Percentiles rank a stretch among this genome's conserved stretches.
Evolutionary conservation across 2,888 invertebrate species (phyloP).

Genomic region (Aleiodes leptofemur): DNA sequence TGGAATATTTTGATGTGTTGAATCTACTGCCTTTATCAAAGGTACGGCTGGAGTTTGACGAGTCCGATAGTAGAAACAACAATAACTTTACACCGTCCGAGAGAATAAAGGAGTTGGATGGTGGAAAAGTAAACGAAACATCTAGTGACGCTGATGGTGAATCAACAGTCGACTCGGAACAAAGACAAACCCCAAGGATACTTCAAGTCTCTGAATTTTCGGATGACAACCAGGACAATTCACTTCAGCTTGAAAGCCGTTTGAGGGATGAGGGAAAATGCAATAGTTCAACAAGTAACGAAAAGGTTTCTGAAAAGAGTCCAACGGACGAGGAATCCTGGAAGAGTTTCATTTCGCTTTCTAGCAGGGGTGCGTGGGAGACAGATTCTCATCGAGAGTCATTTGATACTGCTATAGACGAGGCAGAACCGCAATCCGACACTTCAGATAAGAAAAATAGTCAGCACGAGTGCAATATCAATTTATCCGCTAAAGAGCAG

Average conservation of each 20-base stretch:
- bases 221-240: slow-evolving; percentile 43
- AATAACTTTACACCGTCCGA: slow-evolving; percentile 39
- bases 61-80: slow-evolving; percentile 56
- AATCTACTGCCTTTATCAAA: slow-evolving; percentile 72
- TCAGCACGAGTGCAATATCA: slow-evolving; percentile 23
- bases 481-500: slow-evolving; percentile 8
- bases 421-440: not conserved
- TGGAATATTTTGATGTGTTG: slow-evolving; percentile 72
- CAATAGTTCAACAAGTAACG: slow-evolving; percentile 49
- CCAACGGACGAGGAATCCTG: slow-evolving; percentile 38
- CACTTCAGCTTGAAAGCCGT: slow-evolving; percentile 44
- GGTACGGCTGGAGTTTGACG: slow-evolving; percentile 69
- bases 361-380: slow-evolving; percentile 36
- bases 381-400: slow-evolving; percentile 47
- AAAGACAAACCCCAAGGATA: slow-evolving; percentile 41
- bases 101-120: slow-evolving; percentile 35
- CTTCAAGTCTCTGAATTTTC: slow-evolving; percentile 47
- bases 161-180: slow-evolving; percentile 47
- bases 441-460: slow-evolving; percentile 2
- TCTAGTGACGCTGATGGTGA: slow-evolving; percentile 48
- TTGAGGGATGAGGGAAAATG: slow-evolving; percentile 65
- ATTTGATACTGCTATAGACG: slow-evolving; percentile 31
- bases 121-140: slow-evolving; percentile 39
- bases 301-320: slow-evolving; percentile 28
- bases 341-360: slow-evolving; percentile 29